Base-by-base conservation (phyloP, 2,888 invertebrate species). In the Diloba caeruleocephala region DNA sequence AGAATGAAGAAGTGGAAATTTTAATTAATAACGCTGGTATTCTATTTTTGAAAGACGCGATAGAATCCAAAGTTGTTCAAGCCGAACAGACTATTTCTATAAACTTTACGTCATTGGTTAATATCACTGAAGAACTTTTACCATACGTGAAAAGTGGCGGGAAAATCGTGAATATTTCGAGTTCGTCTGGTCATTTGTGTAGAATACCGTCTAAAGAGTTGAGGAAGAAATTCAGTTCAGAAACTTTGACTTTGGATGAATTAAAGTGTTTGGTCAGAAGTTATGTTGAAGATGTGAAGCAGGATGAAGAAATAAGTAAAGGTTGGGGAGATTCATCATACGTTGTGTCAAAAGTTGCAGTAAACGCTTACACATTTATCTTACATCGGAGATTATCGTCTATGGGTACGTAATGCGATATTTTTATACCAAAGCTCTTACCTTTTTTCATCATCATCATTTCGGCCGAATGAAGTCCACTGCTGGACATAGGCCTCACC, bases 11-110 rank as follows among this genome's bases (percentile, higher is more conserved):
- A 32, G 83, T 97, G 2, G 96, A 97, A 75, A 84, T 97, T 28
- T 84, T 97, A 12, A 92, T 97, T 4, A 97, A 97, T 75, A 97
- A 97, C 84, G 97, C 97, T 6, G 97, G 95, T 63, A 71, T 92
- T 50, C 65, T 91, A 1, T 91, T 88, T 68, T 71, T 87, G 0
- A 88, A 88, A 71, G 87, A 89, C 49, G 76, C 89, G 0, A 71
- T 65, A n/a, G 89, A 91, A 73, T 52, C 89, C 0, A 87, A 83
- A 46, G 12, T 56, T 0, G 64, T 74, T 7, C 89, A 90, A 79
- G 87, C 87, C 0, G 82, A 88, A 58, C 75, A 87, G 39, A 92
- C 91, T 0, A 39, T 92, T n/a, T 34, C 55, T 0, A 82, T 91
- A 0, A 93, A 93, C 57, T 91, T 90, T 55, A 79, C 76, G 12